Evolutionary conservation across 2,113 vertebrate genomes (phyloP).

Genomic region (Alethe castanea): DNA sequence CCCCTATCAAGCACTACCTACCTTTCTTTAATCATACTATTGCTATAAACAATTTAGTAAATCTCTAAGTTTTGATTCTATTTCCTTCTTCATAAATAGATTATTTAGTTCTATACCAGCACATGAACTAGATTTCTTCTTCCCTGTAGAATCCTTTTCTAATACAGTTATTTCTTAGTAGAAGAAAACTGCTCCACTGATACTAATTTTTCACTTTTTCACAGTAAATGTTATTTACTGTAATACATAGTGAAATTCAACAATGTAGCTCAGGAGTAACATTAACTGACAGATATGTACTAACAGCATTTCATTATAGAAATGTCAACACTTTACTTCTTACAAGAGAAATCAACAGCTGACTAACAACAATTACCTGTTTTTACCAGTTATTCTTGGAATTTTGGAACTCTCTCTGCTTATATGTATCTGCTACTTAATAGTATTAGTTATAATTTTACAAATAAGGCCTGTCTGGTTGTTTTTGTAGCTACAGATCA

Average conservation of each 20-base stretch:
- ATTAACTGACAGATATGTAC: constrained; percentile 31
- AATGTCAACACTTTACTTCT: constrained; percentile 14
- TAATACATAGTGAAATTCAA: constrained; percentile 40
- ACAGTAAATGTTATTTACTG: constrained; percentile 50
- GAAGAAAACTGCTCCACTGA: constrained; percentile 22
- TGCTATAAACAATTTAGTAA: not conserved
- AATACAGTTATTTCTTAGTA: constrained; percentile 1
- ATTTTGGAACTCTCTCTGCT: not conserved
- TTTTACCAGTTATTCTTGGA: not conserved
- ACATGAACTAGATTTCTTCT: not conserved
- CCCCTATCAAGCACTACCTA: not conserved
- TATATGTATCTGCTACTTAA: not conserved
- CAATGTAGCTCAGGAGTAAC: not conserved
- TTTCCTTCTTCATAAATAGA: not conserved
- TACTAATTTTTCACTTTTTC: constrained; percentile 37
- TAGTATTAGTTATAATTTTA: not conserved
- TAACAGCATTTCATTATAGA: constrained; percentile 33
- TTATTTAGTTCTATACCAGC: not conserved
- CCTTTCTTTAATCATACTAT: not conserved
- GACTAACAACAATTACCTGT: not conserved
- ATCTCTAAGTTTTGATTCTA: not conserved
- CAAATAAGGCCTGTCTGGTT: not conserved
- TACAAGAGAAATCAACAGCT: not conserved
- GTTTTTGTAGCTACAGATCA: not conserved
- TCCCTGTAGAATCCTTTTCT: not conserved